Percentiles rank a stretch among this genome's conserved stretches.
phyloP scores from a whole-genome alignment of 1,140 invertebrate genomes.

The Dinoponera quadriceps region DNA sequence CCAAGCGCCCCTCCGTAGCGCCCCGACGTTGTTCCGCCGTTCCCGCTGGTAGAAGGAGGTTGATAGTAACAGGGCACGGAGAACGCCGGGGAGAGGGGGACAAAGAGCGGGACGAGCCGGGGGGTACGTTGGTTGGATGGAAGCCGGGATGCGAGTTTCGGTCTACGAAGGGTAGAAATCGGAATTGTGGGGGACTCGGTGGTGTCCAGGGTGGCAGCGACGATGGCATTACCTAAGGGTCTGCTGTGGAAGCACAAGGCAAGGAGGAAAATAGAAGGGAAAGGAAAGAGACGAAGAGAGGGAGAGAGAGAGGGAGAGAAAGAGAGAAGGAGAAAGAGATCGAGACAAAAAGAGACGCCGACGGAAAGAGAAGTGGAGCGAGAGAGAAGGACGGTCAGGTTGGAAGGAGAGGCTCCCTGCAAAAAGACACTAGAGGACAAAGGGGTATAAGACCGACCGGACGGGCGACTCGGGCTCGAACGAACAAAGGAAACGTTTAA shows the following conservation, averaged over 20 bases:
- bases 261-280: constrained; percentile 26
- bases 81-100: constrained; percentile 30
- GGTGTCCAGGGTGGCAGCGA: constrained; percentile 63
- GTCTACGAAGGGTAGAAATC: constrained; percentile 68
- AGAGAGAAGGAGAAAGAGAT: not conserved
- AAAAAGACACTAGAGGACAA: constrained; percentile 72
- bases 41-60: constrained; percentile 52
- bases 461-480: constrained; percentile 66
- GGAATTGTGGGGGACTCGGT: constrained; percentile 64
- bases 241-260: constrained; percentile 60
- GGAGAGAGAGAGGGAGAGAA: constrained; percentile 7
- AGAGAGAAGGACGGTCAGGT: constrained; percentile 11
- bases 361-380: constrained; percentile 9
- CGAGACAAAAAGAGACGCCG: not conserved
- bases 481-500: constrained; percentile 76
- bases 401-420: constrained; percentile 52
- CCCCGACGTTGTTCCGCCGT: constrained; percentile 67
- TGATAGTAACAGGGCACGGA: constrained; percentile 53
- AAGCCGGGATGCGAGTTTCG: constrained; percentile 71
- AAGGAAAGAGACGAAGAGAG: not conserved
- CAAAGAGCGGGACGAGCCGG: constrained; percentile 11
- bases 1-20: constrained; percentile 65
- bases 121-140: constrained; percentile 58
- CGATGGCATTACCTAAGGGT: constrained; percentile 76
- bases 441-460: constrained; percentile 68